Evolutionary conservation across 1,140 invertebrate species (phyloP).

Genomic region (Microplitis mediator): DNA sequence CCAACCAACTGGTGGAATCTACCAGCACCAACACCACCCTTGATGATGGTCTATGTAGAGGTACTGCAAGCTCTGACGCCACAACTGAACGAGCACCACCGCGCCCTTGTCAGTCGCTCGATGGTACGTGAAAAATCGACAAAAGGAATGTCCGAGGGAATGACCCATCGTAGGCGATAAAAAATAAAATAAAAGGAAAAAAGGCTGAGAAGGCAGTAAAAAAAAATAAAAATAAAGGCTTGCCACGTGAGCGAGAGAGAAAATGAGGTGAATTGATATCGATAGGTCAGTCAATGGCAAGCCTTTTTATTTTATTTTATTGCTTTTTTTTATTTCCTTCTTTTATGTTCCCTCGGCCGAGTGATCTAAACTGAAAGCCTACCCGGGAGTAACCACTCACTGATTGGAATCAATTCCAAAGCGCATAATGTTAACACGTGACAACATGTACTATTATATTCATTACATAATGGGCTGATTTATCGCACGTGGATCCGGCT

Average conservation of each 20-base stretch:
- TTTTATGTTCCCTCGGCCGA: no score
- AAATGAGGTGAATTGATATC: neutral
- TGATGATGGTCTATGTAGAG: no score
- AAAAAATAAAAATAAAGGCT: neutral
- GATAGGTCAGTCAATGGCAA: neutral
- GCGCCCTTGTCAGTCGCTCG: neutral
- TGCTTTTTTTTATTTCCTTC: no score
- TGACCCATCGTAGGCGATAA: neutral
- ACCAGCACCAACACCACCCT: no score
- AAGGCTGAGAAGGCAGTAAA: neutral
- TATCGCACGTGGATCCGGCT: no score
- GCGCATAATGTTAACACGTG: no score
- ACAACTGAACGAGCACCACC: neutral
- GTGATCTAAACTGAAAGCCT: no score
- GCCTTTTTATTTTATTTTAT: no score
- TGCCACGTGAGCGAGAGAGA: neutral
- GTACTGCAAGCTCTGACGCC: neutral
- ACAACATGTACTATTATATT: no score
- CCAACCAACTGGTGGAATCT: no score
- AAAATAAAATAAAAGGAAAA: neutral
- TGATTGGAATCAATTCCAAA: constrained; percentile 3
- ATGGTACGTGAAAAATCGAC: constrained; percentile 19
- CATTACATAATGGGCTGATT: no score
- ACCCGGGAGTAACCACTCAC: neutral
- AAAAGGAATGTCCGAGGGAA: constrained; percentile 12